Percentiles rank a stretch among this genome's conserved stretches.
These are phyloP conservation scores for Ophioninae sp. DNA, from an alignment of 2,888 invertebrate genomes.

Conservation along the genomic window DNA sequence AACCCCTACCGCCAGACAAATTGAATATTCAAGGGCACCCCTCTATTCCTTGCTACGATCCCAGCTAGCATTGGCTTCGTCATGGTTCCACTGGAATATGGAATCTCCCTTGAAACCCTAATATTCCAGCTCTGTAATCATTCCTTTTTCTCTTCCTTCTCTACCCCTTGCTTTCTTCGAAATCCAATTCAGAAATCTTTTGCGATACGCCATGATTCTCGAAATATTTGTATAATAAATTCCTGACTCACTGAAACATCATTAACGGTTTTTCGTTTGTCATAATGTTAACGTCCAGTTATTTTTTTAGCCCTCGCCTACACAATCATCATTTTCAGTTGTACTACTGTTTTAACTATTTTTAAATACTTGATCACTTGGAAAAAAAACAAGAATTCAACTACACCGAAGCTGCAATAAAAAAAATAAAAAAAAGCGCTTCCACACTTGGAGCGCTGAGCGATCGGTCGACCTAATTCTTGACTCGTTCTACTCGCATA, in stretches of 20 bases:
- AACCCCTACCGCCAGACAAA: slow-evolving; percentile 57
- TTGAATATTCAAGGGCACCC: slow-evolving; percentile 59
- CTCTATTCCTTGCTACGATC: background rate
- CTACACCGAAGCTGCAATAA: background rate
- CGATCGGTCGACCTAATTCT: slow-evolving; percentile 28
- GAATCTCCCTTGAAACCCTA: slow-evolving; percentile 50
- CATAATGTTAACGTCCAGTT: background rate
- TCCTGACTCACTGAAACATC: background rate
- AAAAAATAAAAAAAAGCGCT: background rate
- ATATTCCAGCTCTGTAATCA: slow-evolving; percentile 13
- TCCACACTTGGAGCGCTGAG: background rate
- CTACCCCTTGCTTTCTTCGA: background rate
- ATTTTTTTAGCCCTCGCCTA: background rate
- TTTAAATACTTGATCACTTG: background rate
- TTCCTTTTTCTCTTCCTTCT: slow-evolving; percentile 1
- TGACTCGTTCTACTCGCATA: slow-evolving; percentile 50
- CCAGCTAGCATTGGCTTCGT: slow-evolving; percentile 54
- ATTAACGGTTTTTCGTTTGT: background rate
- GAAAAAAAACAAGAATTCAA: background rate
- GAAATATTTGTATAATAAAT: background rate
- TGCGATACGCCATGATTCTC: slow-evolving; percentile 36
- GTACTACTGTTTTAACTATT: background rate
- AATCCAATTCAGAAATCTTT: slow-evolving; percentile 27
- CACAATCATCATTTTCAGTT: background rate
- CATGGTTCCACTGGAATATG: slow-evolving; percentile 46